Base-by-base conservation (phyloP, 2,113 vertebrate species). In the Clarias magur region DNA sequence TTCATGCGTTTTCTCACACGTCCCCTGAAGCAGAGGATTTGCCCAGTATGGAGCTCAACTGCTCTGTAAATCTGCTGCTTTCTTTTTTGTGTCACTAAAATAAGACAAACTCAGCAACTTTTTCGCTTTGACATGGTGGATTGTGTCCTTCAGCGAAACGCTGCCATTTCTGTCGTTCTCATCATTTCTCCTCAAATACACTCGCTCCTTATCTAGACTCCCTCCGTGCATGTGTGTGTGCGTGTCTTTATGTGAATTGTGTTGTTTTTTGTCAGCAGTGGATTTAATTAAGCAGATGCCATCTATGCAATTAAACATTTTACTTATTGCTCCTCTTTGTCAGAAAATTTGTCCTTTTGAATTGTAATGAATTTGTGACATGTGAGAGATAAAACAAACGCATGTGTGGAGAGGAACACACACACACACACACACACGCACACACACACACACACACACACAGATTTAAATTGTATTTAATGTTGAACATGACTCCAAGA, bases 281-380 rank as follows among this genome's bases (percentile, higher is more conserved):
- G 93, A 94, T 94, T 95, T 89, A 94, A 95, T 95, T 95, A 95
- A 93, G 91, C 85, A 92, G 94, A 94, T 95, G 92, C 89, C 93
- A 94, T 95, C 93, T 95, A 91, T 86, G 85, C 83, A 91, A 87
- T 89, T 87, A 88, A 80, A 82, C 88, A 75, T 89, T 89, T 90
- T 53, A 93, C 93, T 95, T 94, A 93, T 88, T 60, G 87, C 89
- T 60, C 65, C 82, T 23, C 90, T 88, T 75, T 82, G 56, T 85
- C 89, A 88, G 89, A 48, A 80, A 86, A 34, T 86, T 67, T 38
- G 6, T 59, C 30, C 63, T 42, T 54, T 93, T 93, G 91, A 86
- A 84, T 87, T 92, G 87, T 90, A 94, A 93, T 91, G 82, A 90
- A 93, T 92, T 90, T 89, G 84, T 80, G 84, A 89, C 67, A 62